Base-by-base conservation (phyloP, 2,888 invertebrate species). In the Caenorhabditis doughertyi region DNA sequence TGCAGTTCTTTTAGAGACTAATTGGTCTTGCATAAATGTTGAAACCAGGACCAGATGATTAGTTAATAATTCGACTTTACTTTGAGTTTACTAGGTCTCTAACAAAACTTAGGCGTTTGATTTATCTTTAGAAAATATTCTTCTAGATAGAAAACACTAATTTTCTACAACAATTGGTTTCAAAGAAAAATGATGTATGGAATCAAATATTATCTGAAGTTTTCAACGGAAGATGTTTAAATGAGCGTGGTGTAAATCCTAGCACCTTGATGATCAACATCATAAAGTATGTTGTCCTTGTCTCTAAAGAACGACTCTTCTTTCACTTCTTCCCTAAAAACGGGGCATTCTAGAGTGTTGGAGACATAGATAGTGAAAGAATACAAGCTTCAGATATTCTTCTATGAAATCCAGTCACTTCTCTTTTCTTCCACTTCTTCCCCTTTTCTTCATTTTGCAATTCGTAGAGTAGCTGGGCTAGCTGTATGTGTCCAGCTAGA, bases 381-480 rank as follows among this genome's bases (percentile, higher is more conserved):
- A 58, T 58, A 71, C 58, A 58, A 71, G 71, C 60, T 72, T 62
- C 58, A 65, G 64, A 49, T 64, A 64, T 49, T 64, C 60, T 58
- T 72, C 60, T 42, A 47, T 65, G 73, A 74, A 74, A 74, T 65
- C 74, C 74, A 74, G 74, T 74, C 67, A 72, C 39, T 71, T 55
- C 44, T 39, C 23, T 64, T 55, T 49, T 49, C 58, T 71, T 60
- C 71, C 71, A 65, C 73, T 65, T 51, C 65, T 64, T 29, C 58
- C 44, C 32, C 42, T 35, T 49, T 32, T 62, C 51, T 56, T 74
- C 74, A 74, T 74, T 74, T 74, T 74, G 74, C 67, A 74, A 74
- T 56, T 67, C 74, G 65, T 62, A 72, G 51, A 62, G 72, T 62
- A 72, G 62, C 60, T 60, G 71, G 60, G 42, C 49, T 72, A 39